Evolutionary conservation across 2,113 vertebrate species (phyloP).

Genomic region (Ranitomeya imitator): DNA sequence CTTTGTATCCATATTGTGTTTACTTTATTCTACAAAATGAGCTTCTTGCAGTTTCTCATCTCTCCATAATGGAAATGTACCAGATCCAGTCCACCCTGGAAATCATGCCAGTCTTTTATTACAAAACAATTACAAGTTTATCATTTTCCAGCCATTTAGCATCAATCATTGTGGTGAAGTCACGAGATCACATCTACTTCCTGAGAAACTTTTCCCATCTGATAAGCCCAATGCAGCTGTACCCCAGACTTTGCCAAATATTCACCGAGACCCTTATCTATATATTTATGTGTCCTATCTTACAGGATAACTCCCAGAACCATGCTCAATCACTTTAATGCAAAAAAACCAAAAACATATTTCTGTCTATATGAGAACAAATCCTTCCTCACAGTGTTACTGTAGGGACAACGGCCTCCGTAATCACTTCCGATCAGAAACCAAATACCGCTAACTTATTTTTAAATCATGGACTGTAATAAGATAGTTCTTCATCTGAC

Average conservation of each 20-base stretch:
- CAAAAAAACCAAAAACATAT: too few species aligned
- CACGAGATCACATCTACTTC: neutral
- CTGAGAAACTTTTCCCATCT: neutral
- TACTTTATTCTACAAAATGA: neutral
- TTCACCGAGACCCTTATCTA: neutral
- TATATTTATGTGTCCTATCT: neutral
- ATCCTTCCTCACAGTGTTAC: neutral
- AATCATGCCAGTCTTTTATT: neutral
- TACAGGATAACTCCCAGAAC: neutral
- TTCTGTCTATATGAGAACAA: neutral
- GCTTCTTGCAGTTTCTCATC: neutral
- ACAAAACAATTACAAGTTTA: neutral
- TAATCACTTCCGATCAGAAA: neutral
- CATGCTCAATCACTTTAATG: too few species aligned
- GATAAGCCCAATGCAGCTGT: neutral
- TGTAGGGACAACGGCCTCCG: neutral
- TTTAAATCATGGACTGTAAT: too few species aligned
- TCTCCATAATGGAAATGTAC: neutral
- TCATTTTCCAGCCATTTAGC: conserved; percentile 5
- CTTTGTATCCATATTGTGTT: neutral
- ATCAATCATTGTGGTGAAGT: neutral
- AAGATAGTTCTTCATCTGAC: too few species aligned
- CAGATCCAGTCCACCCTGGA: neutral
- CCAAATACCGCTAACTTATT: too few species aligned
- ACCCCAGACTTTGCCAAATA: conserved; percentile 2